phyloP scores from a whole-genome alignment of 2,113 vertebrate genomes.

The Oncorhynchus keta region DNA sequence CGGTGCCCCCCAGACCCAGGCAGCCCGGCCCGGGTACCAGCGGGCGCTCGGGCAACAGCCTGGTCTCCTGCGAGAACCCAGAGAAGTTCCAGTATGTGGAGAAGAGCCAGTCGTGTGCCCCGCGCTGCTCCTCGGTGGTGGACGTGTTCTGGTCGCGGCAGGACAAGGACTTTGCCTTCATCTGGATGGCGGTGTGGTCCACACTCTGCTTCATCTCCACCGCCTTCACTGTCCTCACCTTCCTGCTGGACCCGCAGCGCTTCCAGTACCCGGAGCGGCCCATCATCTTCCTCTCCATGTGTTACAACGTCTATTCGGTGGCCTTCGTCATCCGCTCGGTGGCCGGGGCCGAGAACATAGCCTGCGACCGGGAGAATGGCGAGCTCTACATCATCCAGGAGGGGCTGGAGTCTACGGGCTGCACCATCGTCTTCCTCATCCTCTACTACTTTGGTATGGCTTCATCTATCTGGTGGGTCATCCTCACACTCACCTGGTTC shows the following conservation, averaged over 20 bases:
- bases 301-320: conserved; percentile 85
- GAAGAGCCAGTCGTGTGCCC: conserved; percentile 80
- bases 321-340: conserved; percentile 85
- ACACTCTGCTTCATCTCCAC: conserved; percentile 86
- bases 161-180: conserved; percentile 85
- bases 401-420: conserved; percentile 84
- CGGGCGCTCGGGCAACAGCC: conserved; percentile 31
- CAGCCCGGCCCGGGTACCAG: conserved; percentile 47
- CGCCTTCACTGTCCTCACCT: conserved; percentile 86
- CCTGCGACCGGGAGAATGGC: conserved; percentile 82
- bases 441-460: conserved; percentile 82
- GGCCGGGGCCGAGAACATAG: conserved; percentile 82
- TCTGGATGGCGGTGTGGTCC: conserved; percentile 88
- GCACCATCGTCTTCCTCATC: conserved; percentile 85
- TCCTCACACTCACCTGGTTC: conserved; percentile 59
- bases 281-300: conserved; percentile 90
- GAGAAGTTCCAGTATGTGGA: conserved; percentile 86
- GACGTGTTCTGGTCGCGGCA: conserved; percentile 85
- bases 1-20: conserved; percentile 71
- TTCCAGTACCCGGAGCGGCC: conserved; percentile 89
- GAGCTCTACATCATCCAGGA: conserved; percentile 85
- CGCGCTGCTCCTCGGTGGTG: conserved; percentile 78
- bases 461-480: conserved; percentile 62
- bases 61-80: conserved; percentile 74
- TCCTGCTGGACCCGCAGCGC: conserved; percentile 84